Base-by-base conservation (phyloP, 2,797 vertebrate genomes). In the Phaenicophaeus curvirostris region DNA sequence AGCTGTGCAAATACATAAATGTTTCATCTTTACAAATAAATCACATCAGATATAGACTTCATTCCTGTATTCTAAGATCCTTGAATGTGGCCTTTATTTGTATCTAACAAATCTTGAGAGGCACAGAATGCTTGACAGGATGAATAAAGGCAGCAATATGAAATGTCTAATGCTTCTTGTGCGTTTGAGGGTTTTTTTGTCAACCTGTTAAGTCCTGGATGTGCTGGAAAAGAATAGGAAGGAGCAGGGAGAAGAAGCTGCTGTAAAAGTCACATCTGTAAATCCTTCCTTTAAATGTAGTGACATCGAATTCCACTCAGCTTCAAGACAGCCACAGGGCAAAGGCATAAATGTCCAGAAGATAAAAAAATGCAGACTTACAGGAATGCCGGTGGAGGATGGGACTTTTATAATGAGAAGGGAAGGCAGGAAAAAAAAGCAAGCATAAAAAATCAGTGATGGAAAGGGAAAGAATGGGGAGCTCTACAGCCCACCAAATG, bases 261-360 rank as follows among this genome's bases (percentile, higher is more conserved):
- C 1, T 1, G 24, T 24, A 59, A 13, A 27, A 63, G 51, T 13
- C 1, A 0, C 33, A 30, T 59, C n/a, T 71, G 13, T 18, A 65
- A 48, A 55, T 39, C 41, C 15, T 73, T 76, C 30, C 15, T 37
- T 54, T 66, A 62, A 53, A 19, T 66, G 25, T 25, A 72, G 59
- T 33, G 57, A 78, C 55, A 46, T 23, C n/a, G 48, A 57, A 53
- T 53, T 68, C 37, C 5, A 30, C 17, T 3, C 42, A 85, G 53
- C 46, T 90, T 69, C 68, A 48, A 37, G 37, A 44, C 72, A 62
- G 14, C 23, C 48, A 73, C 30, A 23, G 23, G 27, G 11, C 27
- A 63, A 82, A 86, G 18, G 19, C 44, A 68, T 13, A 48, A 55
- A 33, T 16, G 1, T 55, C 37, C 48, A 76, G 17, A 55, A 54